Conservation (phyloP, 2,797 vertebrate species). For the Falco peregrinus region DNA sequence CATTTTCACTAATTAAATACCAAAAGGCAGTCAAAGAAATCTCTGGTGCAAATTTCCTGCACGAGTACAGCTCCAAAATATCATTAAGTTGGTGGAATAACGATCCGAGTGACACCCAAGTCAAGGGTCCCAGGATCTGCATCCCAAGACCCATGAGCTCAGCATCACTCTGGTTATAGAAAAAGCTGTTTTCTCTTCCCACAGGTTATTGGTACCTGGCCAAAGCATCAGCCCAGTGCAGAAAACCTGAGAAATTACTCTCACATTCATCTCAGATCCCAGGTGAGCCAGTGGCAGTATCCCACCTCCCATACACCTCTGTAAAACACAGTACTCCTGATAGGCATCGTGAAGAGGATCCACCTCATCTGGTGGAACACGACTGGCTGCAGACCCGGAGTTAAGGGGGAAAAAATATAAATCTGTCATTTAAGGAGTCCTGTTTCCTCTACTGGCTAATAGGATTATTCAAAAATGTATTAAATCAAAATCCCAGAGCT, state of each 20-base stretch:
- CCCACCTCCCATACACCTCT: not conserved
- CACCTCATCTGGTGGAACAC: not conserved
- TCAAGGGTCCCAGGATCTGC: not conserved
- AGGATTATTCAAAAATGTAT: conserved; percentile 71
- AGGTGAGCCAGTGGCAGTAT: not conserved
- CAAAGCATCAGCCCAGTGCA: not conserved
- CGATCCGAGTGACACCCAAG: not conserved
- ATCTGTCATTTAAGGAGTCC: conserved; percentile 46
- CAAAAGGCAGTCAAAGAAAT: not conserved
- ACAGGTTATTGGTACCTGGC: not conserved
- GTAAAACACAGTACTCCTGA: not conserved
- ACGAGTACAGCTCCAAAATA: not conserved
- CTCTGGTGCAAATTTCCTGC: rapidly evolving
- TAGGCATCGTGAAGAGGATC: not conserved
- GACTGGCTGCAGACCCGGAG: conserved; percentile 18
- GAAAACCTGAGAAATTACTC: not conserved
- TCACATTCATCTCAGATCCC: not conserved
- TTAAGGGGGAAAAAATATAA: not conserved
- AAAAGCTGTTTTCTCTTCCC: not conserved
- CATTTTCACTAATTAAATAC: not conserved
- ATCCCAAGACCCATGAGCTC: not conserved
- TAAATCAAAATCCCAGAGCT: conserved; percentile 62
- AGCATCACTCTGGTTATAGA: not conserved
- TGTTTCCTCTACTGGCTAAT: conserved; percentile 65
- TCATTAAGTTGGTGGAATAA: not conserved